These are phyloP conservation scores for Rattus rattus DNA, from an alignment of 2,113 vertebrate species.

Conservation along the genomic window DNA sequence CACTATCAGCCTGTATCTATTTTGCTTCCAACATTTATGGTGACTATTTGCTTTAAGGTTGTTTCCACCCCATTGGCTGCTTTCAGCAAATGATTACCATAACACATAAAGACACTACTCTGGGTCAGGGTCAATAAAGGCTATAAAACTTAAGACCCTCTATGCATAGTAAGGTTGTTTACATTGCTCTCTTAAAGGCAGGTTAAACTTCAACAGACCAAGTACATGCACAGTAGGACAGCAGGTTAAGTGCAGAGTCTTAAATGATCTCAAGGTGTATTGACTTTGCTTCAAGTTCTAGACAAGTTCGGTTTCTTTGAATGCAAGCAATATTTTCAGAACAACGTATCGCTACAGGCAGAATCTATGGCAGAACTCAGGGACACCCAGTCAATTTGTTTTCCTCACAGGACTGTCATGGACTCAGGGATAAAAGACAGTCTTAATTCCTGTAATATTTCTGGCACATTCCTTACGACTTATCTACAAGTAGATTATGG, in stretches of 20 bases:
- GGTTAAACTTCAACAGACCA: background rate
- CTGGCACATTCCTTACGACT: background rate
- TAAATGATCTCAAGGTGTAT: background rate
- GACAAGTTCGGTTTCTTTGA: background rate
- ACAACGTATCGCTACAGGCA: background rate
- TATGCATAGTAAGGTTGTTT: background rate
- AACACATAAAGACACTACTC: background rate
- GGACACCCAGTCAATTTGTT: background rate
- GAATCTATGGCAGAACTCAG: background rate
- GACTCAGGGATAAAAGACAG: background rate
- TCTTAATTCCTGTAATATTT: background rate
- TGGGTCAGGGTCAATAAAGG: background rate
- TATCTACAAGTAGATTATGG: background rate
- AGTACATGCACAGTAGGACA: background rate
- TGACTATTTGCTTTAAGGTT: background rate
- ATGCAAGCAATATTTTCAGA: background rate
- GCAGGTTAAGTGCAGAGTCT: background rate
- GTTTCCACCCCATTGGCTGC: background rate
- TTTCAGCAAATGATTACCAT: background rate
- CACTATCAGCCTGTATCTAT: background rate
- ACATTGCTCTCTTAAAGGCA: background rate
- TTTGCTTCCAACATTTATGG: background rate
- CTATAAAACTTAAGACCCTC: background rate
- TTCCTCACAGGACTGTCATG: background rate
- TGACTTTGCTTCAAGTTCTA: background rate